Conservation (phyloP, 2,113 vertebrate genomes). For the Promerops cafer region DNA sequence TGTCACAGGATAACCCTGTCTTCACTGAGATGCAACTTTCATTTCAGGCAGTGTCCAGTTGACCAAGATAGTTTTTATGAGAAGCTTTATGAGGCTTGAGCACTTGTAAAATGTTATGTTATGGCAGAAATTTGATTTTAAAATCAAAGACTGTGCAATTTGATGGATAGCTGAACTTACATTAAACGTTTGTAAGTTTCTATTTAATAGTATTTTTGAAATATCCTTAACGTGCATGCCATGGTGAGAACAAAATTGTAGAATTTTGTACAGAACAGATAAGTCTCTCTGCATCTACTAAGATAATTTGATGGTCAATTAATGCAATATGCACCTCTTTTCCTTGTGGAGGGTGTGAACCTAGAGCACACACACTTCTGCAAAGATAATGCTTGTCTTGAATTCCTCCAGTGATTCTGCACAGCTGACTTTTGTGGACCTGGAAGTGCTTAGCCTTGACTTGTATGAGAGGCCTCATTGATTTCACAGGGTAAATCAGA, state of each 20-base stretch:
- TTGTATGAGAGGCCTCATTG: not conserved
- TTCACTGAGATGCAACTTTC: not conserved
- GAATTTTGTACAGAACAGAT: not conserved
- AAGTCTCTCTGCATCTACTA: not conserved
- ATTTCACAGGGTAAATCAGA: not conserved
- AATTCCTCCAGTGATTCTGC: not conserved
- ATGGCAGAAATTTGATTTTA: not conserved
- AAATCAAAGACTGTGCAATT: not conserved
- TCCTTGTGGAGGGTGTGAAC: not conserved
- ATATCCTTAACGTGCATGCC: too few relatives aligned
- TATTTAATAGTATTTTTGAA: not conserved
- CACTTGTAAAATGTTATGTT: not conserved
- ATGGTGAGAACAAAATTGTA: not conserved
- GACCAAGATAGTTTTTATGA: not conserved
- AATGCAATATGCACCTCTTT: not conserved
- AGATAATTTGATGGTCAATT: not conserved
- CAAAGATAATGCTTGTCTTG: not conserved
- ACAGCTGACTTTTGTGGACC: not conserved
- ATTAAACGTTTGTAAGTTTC: not conserved
- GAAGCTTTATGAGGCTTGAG: not conserved
- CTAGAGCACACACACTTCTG: not conserved
- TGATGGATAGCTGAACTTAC: not conserved
- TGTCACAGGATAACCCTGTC: not conserved
- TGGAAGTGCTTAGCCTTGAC: not conserved
- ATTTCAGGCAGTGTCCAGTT: not conserved